Base-by-base conservation (phyloP, 1,140 invertebrate genomes). In the Dolichoris vasculosae region DNA sequence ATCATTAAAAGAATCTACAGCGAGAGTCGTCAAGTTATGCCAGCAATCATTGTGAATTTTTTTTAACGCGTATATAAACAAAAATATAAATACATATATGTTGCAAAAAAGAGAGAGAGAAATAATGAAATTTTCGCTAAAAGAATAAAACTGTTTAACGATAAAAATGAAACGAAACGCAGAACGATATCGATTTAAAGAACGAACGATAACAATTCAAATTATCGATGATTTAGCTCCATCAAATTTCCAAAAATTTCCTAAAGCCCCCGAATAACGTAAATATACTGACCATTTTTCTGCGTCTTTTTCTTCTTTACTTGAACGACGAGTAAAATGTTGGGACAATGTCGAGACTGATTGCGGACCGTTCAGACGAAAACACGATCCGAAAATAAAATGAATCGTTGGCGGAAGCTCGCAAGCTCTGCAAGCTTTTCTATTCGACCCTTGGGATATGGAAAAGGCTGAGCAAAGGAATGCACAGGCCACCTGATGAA, bases 301-400 rank as follows among this genome's bases (percentile, higher is more conserved):
- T 38, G 23, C 67, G 40, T 76, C 63, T 71, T 32, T 51, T 76
- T n/a, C 26, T 40, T 55, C 59, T 23, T 30, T 79, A 26, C 30
- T 55, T 67, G 35, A 11, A 17, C 26, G 26, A 43, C 20, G 59
- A 26, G 15, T 13, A 86, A 82, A 85, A 79, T 85, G 43, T 30
- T 69, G 38, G 89, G 86, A 92, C 91, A 91, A 91, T 91, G 89
- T 89, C 79, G 78, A 59, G 89, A 87, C 90, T 92, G 91, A 92
- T 92, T 92, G 91, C 90, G 87, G 87, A 86, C 79, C 90, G 89
- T 81, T 89, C 88, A 86, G 85, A 88, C 85, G 89, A 92, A 91
- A 91, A 91, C 89, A 91, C 90, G 91, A 90, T 88, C 89, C 88
- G 89, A 90, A 92, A 92, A 91, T 90, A 90, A 91, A 92, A 88